A percentile compares a stretch with the other conserved stretches of the same genome.
Evolutionary conservation across 1,140 invertebrate genomes (phyloP).

Genomic region (Andricus grossulariae): DNA sequence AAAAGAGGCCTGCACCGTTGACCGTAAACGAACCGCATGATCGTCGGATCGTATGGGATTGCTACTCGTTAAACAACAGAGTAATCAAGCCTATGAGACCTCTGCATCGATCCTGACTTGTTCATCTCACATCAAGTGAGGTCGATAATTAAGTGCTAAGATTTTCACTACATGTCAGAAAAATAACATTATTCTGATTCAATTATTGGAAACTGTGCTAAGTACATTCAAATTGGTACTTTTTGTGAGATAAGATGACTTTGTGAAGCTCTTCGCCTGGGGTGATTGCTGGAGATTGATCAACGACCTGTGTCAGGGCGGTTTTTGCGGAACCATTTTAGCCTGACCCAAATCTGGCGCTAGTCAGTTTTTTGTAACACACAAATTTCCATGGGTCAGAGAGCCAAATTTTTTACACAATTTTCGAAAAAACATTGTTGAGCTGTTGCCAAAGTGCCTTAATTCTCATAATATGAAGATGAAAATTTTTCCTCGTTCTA

Average conservation of each 20-base stretch:
- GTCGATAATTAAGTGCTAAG: not conserved
- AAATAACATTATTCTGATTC: not conserved
- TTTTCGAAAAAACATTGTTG: too few species aligned
- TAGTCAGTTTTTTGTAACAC: too few species aligned
- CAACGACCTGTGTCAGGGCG: too few species aligned
- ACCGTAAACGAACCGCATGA: slow-evolving; percentile 1
- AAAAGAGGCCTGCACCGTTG: slow-evolving; percentile 30
- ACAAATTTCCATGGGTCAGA: too few species aligned
- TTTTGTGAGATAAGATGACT: not conserved
- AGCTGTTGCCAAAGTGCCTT: too few species aligned
- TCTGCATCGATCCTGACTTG: not conserved
- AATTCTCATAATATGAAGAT: too few species aligned
- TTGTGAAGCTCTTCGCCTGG: too few species aligned
- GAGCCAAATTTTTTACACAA: too few species aligned
- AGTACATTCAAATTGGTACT: slow-evolving; percentile 5
- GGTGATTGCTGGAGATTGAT: too few species aligned
- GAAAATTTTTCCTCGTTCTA: too few species aligned
- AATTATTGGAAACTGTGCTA: not conserved
- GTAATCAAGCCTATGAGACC: not conserved
- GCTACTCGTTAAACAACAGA: slow-evolving; percentile 28
- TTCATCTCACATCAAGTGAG: not conserved
- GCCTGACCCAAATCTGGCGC: too few species aligned
- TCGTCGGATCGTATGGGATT: slow-evolving; percentile 15
- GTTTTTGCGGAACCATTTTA: too few species aligned
- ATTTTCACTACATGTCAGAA: not conserved